Base-by-base conservation (phyloP, 1,140 invertebrate genomes). In the Capitella teleta region DNA sequence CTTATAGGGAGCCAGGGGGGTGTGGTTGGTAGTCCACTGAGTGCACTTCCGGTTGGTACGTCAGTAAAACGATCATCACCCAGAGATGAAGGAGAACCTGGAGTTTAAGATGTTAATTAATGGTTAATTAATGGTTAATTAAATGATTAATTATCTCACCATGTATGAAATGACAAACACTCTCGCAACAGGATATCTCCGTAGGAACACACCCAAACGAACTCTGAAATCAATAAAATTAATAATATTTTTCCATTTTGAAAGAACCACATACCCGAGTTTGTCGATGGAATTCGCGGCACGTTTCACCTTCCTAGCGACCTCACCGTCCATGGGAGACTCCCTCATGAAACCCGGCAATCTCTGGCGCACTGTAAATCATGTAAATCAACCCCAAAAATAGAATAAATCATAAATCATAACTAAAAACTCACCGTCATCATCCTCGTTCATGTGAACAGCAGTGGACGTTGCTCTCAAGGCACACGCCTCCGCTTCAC, bases 181-280 rank as follows among this genome's bases (percentile, higher is more conserved):
- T 55, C 86, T 77, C 30, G 84, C 83, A 48, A 86, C 74, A 4
- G 86, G 86, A 76, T 88, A 86, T 52, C 84, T 72, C 50, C 85
- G 75, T 26, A 89, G 68, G 70, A 88, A 88, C 14, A 85, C 76
- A 16, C 86, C 86, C 19, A 85, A 77, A 48, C 84, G 74, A 41
- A 89, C 64, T 42, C 67, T 69, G 58, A 21, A 60, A 62, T 48
- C 25, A 52, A 40, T 37, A 53, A 40, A 45, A 49, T 43, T 52
- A n/a, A n/a, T n/a, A n/a, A n/a, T n/a, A n/a, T n/a, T n/a, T n/a
- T n/a, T n/a, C 8, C 40, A 36, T 42, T 26, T 19, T 26, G 23
- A 50, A 32, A 18, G 43, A 24, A 16, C n/a, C 30, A 36, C 10
- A 45, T 25, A 73, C 73, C 72, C 84, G 53, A 86, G 79, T 24